Evolutionary conservation across 2,113 vertebrate genomes (phyloP), one percentile per base, ranked within the genome.

Genomic region (Cyphomyrus discorhynchus): DNA sequence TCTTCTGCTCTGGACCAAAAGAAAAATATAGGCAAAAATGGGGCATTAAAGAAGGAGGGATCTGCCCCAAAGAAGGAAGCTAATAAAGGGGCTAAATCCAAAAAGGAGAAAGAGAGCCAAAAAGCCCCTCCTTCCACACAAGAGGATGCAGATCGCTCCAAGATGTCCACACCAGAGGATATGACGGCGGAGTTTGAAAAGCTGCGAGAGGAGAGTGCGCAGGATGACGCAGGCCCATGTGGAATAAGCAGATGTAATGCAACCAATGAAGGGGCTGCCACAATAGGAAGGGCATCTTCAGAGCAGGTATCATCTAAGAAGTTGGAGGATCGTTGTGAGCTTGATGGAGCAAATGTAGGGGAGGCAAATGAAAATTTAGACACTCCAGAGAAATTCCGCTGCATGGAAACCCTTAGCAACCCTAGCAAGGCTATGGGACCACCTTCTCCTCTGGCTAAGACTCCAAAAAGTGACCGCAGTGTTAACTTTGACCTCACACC

Each of bases 401-500:
- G 92, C 27, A 45, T 47, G 6, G 95, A 97, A 53, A 87, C 91
- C 39, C 93, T 94, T 52, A 93, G 95, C 0, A 27, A 90, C 0
- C 56, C 93, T 1, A 84, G 89, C 46, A 89, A 91, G 46, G 91
- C 94, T 45, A 83, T 91, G 0, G 95, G 95, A 19, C 96, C 97
- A 42, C 94, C 95, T 0, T 96, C 94, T 0, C 96, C 97, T 0
- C 15, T 96, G n/a, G 95, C 93, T 74, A 96, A 94, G 90, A 94
- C 94, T 0, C 96, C 96, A 88, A 96, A 93, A 92, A 96, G 92
- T 0, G 96, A 97, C 5, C 91, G 70, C 24, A 95, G 95, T 66
- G 93, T 95, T 89, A 96, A 96, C 88, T 94, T 96, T 3, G 97
- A 97, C 91, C 89, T 97, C 45, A 97, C 96, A 0, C 96, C 96